Evolutionary conservation across 1,140 invertebrate genomes (phyloP).

Genomic region (Andricus grossulariae): DNA sequence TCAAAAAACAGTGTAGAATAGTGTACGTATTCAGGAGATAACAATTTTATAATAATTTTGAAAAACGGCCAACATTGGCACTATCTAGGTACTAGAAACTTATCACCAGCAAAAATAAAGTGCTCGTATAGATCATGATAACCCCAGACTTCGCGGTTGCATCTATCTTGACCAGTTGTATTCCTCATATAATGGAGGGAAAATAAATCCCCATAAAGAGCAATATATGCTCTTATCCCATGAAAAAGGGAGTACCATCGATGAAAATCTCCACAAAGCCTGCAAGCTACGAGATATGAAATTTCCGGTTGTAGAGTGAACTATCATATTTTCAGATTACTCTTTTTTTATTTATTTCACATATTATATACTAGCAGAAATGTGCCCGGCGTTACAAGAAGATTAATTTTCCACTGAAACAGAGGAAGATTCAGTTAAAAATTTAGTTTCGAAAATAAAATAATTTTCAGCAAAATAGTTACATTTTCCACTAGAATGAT

Average conservation of each 20-base stretch:
- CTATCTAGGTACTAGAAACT: background rate
- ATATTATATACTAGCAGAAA: too few relatives aligned
- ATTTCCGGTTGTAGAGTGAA: background rate
- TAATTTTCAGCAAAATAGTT: too few relatives aligned
- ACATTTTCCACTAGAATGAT: too few relatives aligned
- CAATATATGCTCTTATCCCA: conserved; percentile 26
- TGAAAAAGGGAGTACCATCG: conserved; percentile 4
- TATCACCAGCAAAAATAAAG: conserved; percentile 2
- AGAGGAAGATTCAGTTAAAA: too few relatives aligned
- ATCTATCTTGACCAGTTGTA: conserved; percentile 28
- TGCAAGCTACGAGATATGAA: conserved; percentile 29
- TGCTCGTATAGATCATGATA: conserved; percentile 26
- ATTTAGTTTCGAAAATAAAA: too few relatives aligned
- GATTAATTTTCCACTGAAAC: too few relatives aligned
- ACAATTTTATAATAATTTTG: too few relatives aligned
- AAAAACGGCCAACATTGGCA: background rate
- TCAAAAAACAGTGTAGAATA: too few relatives aligned
- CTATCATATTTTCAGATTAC: background rate
- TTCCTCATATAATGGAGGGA: conserved; percentile 18
- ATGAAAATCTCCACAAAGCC: conserved; percentile 24
- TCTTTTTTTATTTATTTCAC: background rate
- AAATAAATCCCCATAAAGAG: conserved; percentile 32
- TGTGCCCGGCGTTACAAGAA: too few relatives aligned
- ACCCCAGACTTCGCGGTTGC: conserved; percentile 9
- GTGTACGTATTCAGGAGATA: too few relatives aligned